These are phyloP conservation scores for Ranitomeya variabilis DNA, from an alignment of 2,113 vertebrate species.

Conservation along the genomic window DNA sequence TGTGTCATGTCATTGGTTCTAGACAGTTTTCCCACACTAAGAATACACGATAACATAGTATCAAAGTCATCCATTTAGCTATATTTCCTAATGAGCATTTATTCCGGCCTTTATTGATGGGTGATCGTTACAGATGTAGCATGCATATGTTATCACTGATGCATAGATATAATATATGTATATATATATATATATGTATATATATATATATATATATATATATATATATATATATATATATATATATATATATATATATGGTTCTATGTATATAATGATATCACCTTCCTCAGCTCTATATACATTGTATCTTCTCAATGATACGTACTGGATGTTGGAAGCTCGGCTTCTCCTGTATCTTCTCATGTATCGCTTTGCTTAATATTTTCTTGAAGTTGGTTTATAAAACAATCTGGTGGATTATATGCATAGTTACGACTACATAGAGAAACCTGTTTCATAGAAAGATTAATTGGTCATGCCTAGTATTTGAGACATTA, in stretches of 20 bases:
- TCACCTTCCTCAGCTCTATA: neutral
- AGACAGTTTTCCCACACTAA: neutral
- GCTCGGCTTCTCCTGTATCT: neutral
- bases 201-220: neutral
- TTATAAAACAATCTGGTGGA: too few species aligned
- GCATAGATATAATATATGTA: too few species aligned
- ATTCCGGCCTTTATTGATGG: neutral
- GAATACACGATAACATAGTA: neutral
- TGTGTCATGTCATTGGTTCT: neutral
- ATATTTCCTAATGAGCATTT: too few species aligned
- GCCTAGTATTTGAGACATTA: neutral
- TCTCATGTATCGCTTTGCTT: neutral
- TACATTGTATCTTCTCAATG: neutral
- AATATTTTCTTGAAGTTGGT: neutral
- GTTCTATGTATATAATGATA: neutral
- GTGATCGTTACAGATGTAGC: neutral
- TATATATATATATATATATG: too few species aligned
- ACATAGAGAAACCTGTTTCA: neutral
- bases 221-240: too few species aligned
- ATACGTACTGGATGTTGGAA: neutral
- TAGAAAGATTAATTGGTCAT: neutral
- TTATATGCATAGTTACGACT: neutral
- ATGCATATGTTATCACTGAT: neutral
- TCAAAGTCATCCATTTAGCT: neutral
- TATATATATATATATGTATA: too few species aligned